Evolutionary conservation across 92 coral and sea anemone genomes (phyloP).

Genomic region (Diadumene lineata): DNA sequence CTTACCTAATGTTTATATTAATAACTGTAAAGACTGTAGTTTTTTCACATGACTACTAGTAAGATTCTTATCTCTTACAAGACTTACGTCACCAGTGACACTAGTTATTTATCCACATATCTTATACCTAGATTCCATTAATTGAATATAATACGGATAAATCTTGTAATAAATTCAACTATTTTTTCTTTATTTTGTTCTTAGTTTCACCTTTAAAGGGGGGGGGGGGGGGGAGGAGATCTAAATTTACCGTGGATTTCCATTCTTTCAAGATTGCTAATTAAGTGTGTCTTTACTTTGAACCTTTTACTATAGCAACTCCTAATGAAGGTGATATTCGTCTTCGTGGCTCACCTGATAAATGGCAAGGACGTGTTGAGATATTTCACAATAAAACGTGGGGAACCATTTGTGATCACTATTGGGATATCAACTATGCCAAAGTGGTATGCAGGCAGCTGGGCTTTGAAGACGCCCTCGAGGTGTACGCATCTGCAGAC

Average conservation of each 20-base stretch:
- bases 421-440: constrained; percentile 45
- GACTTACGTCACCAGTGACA: no score
- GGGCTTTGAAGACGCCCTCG: constrained; percentile 36
- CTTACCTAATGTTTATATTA: no score
- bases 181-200: neutral
- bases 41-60: no score
- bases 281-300: neutral
- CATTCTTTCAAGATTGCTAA: no score
- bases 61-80: no score
- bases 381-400: constrained; percentile 32
- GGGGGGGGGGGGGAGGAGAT: no score
- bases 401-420: constrained; percentile 62
- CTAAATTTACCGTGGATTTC: no score
- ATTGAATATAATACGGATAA: no score
- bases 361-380: constrained; percentile 53
- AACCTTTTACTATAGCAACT: neutral
- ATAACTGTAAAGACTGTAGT: no score
- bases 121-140: no score
- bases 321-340: constrained; percentile 26
- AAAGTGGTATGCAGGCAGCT: constrained; percentile 48
- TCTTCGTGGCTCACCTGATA: constrained; percentile 20
- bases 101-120: no score
- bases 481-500: constrained; percentile 18
- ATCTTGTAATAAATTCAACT: neutral
- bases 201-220: no score